A percentile compares a stretch with the other conserved stretches of the same genome.
Conservation (phyloP, 2,113 vertebrate species). For the Pelecanus crispus region DNA sequence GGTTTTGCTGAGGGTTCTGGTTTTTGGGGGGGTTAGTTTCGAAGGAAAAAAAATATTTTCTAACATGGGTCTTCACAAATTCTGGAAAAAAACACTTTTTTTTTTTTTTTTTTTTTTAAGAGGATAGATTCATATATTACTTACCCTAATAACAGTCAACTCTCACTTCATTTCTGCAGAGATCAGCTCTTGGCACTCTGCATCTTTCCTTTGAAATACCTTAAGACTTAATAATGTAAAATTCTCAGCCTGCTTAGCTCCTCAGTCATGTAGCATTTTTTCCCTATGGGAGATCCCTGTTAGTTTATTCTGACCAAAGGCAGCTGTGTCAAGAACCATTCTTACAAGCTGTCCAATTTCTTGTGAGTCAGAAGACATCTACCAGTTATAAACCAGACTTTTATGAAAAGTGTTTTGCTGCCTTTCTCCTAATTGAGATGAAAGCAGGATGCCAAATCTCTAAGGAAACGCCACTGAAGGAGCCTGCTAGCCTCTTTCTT, state of each 20-base stretch:
- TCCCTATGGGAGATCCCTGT: background rate
- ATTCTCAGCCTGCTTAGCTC: background rate
- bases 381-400: background rate
- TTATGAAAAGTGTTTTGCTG: background rate
- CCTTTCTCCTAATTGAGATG: background rate
- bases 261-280: background rate
- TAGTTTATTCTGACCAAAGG: background rate
- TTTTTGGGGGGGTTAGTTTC: background rate
- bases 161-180: background rate
- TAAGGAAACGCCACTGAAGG: background rate
- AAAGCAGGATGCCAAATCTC: background rate
- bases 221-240: background rate
- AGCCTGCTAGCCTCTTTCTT: background rate
- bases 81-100: background rate
- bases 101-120: too few relatives aligned
- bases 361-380: background rate
- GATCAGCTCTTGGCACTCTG: background rate
- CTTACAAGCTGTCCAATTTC: background rate
- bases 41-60: background rate
- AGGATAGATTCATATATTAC: background rate
- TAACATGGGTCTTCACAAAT: background rate
- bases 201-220: background rate
- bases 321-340: background rate
- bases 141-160: background rate
- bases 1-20: background rate